Evolutionary conservation across 2,797 vertebrate species (phyloP), one percentile per base, ranked within the genome.

Genomic region (Mionectes olivaceus): DNA sequence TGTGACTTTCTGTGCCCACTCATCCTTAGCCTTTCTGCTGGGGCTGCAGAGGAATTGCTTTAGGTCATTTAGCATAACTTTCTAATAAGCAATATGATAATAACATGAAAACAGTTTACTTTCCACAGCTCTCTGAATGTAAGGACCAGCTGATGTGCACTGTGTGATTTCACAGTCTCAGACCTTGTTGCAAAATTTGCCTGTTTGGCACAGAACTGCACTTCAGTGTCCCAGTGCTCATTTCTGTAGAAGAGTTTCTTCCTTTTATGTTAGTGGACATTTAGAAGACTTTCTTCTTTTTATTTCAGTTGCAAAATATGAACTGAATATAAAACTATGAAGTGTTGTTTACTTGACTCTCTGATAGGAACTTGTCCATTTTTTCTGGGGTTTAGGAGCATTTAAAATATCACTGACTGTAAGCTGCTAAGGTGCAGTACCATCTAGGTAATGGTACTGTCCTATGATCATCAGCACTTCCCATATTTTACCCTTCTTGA

Each of bases 311-410:
- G 15, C 46, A 87, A 78, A 78, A 28, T 68, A 35, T 87, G 84
- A 95, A 85, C 82, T 83, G 73, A 92, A 76, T 94, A 70, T 87
- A 83, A 93, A 90, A 52, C 74, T 16, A 22, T 69, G 14, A 76
- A 81, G 73, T 79, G 46, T 27, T 89, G 19, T 64, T 95, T 93
- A 73, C 53, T 89, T 89, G 68, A 75, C 27, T 83, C 6, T 57
- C 35, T 60, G 13, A 17, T 69, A 83, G 82, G 46, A 95, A 22
- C 47, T 52, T 41, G 41, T 69, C 33, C 1, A 4, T 83, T 85
- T 52, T 68, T 77, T 19, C 56, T 16, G 5, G 22, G 4, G 6
- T 69, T 94, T 85, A 67, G 4, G 70, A 85, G 37, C 68, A 57
- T 74, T 87, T 94, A 78, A 83, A 88, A 53, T 83, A 68, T 0